Percentiles rank a stretch among this genome's conserved stretches.
phyloP scores from a whole-genome alignment of 1,140 invertebrate species.

The Polypedilum vanderplanki region DNA sequence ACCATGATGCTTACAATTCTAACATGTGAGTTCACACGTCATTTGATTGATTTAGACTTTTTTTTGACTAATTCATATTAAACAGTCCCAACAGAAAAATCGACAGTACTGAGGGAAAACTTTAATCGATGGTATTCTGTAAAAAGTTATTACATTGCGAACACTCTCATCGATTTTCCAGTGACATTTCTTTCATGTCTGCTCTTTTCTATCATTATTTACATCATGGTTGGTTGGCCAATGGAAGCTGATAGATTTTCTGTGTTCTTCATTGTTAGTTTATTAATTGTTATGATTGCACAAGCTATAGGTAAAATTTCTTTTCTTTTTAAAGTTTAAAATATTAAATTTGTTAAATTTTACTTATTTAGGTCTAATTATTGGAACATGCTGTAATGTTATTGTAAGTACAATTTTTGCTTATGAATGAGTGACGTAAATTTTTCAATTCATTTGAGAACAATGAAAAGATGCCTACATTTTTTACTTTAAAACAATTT shows the following conservation, averaged over 20 bases:
- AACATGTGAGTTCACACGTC: slow-evolving; percentile 60
- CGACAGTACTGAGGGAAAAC: slow-evolving; percentile 83
- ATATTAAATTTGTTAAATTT: too few relatives aligned
- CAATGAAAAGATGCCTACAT: too few relatives aligned
- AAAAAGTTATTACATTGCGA: slow-evolving; percentile 82
- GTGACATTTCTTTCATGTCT: slow-evolving; percentile 65
- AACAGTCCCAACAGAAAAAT: slow-evolving; percentile 89
- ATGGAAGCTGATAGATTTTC: slow-evolving; percentile 63
- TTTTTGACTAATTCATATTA: slow-evolving; percentile 42
- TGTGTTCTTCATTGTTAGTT: slow-evolving; percentile 74
- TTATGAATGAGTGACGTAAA: background rate
- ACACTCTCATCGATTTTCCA: slow-evolving; percentile 76
- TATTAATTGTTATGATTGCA: slow-evolving; percentile 77
- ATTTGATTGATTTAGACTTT: slow-evolving; percentile 20
- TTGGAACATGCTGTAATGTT: slow-evolving; percentile 76
- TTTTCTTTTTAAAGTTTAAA: too few relatives aligned
- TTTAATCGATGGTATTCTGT: slow-evolving; percentile 96
- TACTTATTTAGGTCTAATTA: slow-evolving; percentile 59
- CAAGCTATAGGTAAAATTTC: slow-evolving; percentile 57
- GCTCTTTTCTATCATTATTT: slow-evolving; percentile 74
- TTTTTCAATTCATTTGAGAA: too few relatives aligned
- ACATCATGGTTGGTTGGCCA: slow-evolving; percentile 80
- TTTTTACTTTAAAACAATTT: too few relatives aligned
- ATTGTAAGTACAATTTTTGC: slow-evolving; percentile 55
- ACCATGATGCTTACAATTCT: slow-evolving; percentile 80